Base-by-base conservation (phyloP, 2,797 vertebrate genomes). In the Sebastes umbrosus region DNA sequence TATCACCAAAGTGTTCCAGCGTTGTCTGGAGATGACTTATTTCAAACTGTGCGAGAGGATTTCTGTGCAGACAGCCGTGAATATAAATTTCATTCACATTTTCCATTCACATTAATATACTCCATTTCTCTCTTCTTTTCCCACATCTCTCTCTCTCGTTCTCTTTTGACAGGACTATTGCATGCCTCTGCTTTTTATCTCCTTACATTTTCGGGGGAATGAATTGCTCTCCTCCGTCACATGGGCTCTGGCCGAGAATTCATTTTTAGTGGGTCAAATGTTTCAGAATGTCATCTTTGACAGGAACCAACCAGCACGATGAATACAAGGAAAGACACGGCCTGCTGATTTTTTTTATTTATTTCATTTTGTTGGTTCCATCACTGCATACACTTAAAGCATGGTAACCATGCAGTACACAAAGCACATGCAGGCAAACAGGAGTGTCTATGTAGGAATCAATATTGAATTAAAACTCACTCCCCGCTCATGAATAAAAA, bases 181-280 rank as follows among this genome's bases (percentile, higher is more conserved):
- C 90, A 83, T 88, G 88, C 90, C 85, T 88, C 80, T 87, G 86
- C 90, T 93, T 94, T 95, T 95, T 93, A 95, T 95, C 93, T 94
- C 85, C 87, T 88, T 92, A 95, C 92, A 94, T 94, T 95, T 95
- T 95, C 90, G 71, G 89, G 43, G 90, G 92, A 95, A 95, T 93
- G 93, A 94, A 95, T 95, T 91, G 88, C 94, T 93, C 89, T 90
- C 79, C 83, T 86, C 93, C 90, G 93, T 94, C 93, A 92, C 91
- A 73, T 82, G 83, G 88, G 90, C 90, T 92, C 87, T 79, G 84
- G 90, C 91, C 94, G 87, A 89, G 92, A 95, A 94, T 94, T 95
- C 93, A 95, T 95, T 96, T 95, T 94, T 94, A 93, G 92, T 90
- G 93, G 95, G 94, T 95, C 95, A 96, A 95, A 93, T 94, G 94